Conservation (phyloP, 2,888 invertebrate species). For the Cataglyphis livida region DNA sequence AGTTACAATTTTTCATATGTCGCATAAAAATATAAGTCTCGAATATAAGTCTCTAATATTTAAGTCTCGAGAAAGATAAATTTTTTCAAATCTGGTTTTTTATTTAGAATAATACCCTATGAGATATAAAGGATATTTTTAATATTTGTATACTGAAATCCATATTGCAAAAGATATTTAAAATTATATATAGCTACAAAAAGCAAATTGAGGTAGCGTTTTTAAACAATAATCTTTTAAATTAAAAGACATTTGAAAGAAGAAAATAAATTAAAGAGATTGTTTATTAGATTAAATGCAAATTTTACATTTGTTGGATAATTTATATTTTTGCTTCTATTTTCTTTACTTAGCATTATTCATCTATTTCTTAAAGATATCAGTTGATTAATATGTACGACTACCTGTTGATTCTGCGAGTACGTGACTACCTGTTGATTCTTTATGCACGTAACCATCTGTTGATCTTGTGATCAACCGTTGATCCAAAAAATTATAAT, state of each 20-base stretch:
- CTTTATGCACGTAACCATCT: neutral
- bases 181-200: no score
- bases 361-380: neutral
- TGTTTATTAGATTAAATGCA: neutral
- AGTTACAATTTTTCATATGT: no score
- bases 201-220: neutral
- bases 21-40: no score
- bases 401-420: neutral
- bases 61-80: no score
- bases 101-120: no score
- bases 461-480: neutral
- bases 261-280: neutral
- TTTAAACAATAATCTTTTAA: neutral
- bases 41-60: no score
- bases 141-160: no score
- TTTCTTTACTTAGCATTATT: neutral
- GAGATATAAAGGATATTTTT: no score
- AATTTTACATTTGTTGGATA: neutral
- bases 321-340: neutral
- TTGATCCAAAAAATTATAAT: neutral
- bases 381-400: neutral
- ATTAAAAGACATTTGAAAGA: neutral
- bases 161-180: no score
- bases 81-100: no score
- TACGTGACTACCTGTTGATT: neutral